phyloP scores from a whole-genome alignment of 2,888 invertebrate genomes.

The Petrolisthes manimaculis region DNA sequence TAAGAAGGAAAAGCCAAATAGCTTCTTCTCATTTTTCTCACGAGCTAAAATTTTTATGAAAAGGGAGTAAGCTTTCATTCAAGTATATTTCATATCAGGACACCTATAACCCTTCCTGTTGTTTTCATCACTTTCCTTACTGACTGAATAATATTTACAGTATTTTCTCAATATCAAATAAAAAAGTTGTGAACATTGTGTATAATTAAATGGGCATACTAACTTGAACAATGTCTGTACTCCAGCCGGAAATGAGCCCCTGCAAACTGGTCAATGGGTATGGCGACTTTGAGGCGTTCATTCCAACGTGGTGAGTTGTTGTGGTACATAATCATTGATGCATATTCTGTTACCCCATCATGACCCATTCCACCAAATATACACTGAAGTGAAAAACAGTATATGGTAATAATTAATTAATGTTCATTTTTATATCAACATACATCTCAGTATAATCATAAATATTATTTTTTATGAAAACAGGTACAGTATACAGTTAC shows the following conservation, averaged over 20 bases:
- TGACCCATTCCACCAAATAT: conserved; percentile 89
- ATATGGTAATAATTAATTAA: conserved; percentile 19
- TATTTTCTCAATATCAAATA: no score
- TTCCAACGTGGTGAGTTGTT: conserved; percentile 94
- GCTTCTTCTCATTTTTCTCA: conserved; percentile 89
- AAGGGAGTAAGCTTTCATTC: not conserved
- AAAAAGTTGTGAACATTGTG: no score
- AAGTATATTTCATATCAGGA: not conserved
- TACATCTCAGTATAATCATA: not conserved
- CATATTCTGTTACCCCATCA: conserved; percentile 72
- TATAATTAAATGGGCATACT: conserved; percentile 70
- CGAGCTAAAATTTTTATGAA: conserved; percentile 76
- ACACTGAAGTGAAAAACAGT: conserved; percentile 74
- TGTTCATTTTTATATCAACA: not conserved
- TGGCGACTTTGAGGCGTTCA: conserved; percentile 87
- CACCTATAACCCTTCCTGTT: no score
- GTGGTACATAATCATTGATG: conserved; percentile 90
- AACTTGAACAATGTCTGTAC: conserved; percentile 93
- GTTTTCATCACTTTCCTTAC: no score
- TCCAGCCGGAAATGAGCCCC: conserved; percentile 92
- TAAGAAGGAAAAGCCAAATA: conserved; percentile 91
- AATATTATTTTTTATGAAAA: not conserved
- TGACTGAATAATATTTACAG: conserved; percentile 37
- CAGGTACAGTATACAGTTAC: not conserved
- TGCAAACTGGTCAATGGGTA: conserved; percentile 92